Evolutionary conservation across 2,113 vertebrate species (phyloP), one percentile per base, ranked within the genome.

Genomic region (Albula goreensis): DNA sequence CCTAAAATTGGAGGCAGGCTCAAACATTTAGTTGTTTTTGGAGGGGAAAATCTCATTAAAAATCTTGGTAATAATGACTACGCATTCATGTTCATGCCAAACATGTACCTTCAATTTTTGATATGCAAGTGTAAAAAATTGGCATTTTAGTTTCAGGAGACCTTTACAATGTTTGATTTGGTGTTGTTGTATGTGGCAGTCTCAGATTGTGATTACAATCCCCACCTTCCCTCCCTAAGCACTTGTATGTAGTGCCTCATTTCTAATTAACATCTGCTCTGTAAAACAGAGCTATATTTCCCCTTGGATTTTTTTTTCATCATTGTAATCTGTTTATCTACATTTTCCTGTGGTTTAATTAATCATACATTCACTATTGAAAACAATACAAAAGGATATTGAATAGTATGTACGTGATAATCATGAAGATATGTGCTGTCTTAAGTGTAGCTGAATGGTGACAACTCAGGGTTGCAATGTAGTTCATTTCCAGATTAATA

Each of bases 181-280:
- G 92, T 91, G 84, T 89, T 85, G 66, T 91, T 91, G 91, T 93
- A 92, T 92, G 92, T 95, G 94, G 94, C 92, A 89, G 91, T 92
- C 87, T 89, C 87, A 91, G 83, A 56, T 89, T 86, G 88, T 82
- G 85, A 88, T 88, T 91, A 91, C 88, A 89, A 90, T 19, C 89
- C 87, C 86, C 93, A 93, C 94, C 93, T 93, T 91, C 74, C 50
- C n/a, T 5, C 83, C 70, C n/a, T 25, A 31, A 74, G 70, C n/a
- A 90, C 52, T 77, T 19, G 80, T 80, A 81, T 82, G 81, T 78
- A 83, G 91, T 93, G 93, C 93, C 92, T 95, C 92, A 93, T 91
- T 93, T 91, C 89, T 93, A 94, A 95, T 94, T 93, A 94, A 94
- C 94, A 94, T 94, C 93, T 94, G 95, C 91, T 90, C 91, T 90